A percentile compares a stretch with the other conserved stretches of the same genome.
Evolutionary conservation across 2,797 vertebrate species (phyloP).

Genomic region (Sebastes cheni): DNA sequence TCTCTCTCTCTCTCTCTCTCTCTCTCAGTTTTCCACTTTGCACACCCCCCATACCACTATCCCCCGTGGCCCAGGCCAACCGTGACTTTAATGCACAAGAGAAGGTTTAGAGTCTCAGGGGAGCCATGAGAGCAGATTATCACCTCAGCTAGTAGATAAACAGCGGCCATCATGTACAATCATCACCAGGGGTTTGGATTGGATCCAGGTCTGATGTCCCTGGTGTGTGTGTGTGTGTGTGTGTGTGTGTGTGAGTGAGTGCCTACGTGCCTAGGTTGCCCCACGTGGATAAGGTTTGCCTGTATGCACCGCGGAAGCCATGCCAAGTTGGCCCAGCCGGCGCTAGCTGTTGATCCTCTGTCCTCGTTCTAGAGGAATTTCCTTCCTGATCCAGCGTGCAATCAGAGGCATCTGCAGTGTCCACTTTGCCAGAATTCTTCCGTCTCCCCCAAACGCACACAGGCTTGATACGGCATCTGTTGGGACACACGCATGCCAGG

Average conservation of each 20-base stretch:
- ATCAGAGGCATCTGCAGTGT: conserved; percentile 72
- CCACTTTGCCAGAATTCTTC: conserved; percentile 66
- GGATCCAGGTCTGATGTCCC: conserved; percentile 32
- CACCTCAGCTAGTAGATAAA: conserved; percentile 67
- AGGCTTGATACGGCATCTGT: conserved; percentile 62
- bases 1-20: neutral
- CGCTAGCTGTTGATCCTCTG: conserved; percentile 34
- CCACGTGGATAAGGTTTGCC: conserved; percentile 5
- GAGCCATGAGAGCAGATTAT: conserved; percentile 64
- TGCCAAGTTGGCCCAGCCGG: conserved; percentile 42
- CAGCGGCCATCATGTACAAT: conserved; percentile 43
- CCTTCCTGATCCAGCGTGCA: conserved; percentile 73
- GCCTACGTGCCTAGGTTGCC: conserved; percentile 5
- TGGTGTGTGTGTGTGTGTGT: neutral
- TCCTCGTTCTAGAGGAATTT: conserved; percentile 72
- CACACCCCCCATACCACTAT: neutral
- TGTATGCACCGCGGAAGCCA: conserved; percentile 8
- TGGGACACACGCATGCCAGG: conserved; percentile 21
- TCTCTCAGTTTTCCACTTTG: conserved; percentile 10
- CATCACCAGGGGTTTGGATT: conserved; percentile 47
- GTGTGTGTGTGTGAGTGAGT: neutral
- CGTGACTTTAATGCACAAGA: conserved; percentile 39
- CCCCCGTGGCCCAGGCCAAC: conserved; percentile 12
- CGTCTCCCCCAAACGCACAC: conserved; percentile 33
- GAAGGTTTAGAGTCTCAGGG: conserved; percentile 47